Evolutionary conservation across 1,140 invertebrate species (phyloP), one percentile per base, ranked within the genome.

Genomic region (Plutomurus gul): DNA sequence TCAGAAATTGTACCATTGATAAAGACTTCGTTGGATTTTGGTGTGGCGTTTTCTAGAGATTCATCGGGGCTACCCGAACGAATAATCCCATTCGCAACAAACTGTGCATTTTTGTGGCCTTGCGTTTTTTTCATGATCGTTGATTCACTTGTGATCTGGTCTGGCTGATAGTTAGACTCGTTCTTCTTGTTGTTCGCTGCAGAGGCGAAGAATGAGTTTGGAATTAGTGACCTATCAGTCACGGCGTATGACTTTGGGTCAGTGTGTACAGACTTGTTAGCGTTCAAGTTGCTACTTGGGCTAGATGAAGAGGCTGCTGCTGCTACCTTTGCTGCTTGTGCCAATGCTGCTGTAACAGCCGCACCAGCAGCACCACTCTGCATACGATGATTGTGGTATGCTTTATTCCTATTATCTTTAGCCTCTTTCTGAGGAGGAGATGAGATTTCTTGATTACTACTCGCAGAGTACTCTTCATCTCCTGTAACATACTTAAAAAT

Each of bases 401-500:
- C 36, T 65, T 13, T 65, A 33, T 30, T 65, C 27, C 27, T 13
- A 65, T 33, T 22, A 18, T 65, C 25, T 65, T 65, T 13, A 0
- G 11, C 6, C 56, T 65, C 8, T n/a, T 65, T 16, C 18, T 13
- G 2, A 13, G 25, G 22, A 10, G 10, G 11, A 43, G 10, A 13
- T 43, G 10, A n/a, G n/a, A 10, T n/a, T 13, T n/a, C 39, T 43
- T 43, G 47, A 18, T 8, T 51, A 20, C 11, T 8, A 5, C 25
- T 73, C 30, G 11, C 27, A 18, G 37, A 10, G 16, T 39, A 27
- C 27, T 73, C 79, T 13, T 77, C 81, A 33, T 74, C 72, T 2
- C 77, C 49, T 33, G 47, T 47, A 27, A 79, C 56, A 70, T 82
- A 82, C 22, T 80, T 82, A 56, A 80, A 79, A 51, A 82, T 75